Evolutionary conservation across 2,797 vertebrate genomes (phyloP), one percentile per base, ranked within the genome.

Genomic region (Sciurus carolinensis): DNA sequence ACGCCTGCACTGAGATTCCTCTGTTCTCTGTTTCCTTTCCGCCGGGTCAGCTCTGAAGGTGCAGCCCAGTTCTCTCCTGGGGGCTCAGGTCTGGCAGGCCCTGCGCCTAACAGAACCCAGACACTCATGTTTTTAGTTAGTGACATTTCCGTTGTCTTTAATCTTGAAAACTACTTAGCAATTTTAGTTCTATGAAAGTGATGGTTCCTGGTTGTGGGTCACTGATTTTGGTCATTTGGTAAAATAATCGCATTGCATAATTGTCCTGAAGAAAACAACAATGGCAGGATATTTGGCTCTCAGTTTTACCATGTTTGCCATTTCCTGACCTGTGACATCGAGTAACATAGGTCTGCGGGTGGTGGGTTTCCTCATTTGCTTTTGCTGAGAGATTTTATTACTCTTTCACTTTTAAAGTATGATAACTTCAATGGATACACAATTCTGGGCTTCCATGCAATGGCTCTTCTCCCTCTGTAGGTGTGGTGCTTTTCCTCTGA

Each of bases 1-100:
- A 10, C 22, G 44, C 76, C 15, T 54, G 36, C 28, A 1, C 7
- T 36, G 54, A 14, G 10, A 9, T 82, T 54, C 28, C 17, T 28
- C 4, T 18, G 52, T 5, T 82, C 72, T 22, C 11, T 2, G 6
- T 9, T 30, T 42, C 26, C 20, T 33, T 42, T 36, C 64, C 20
- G 14, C 15, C 33, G 39, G 20, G 20, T 33, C 52, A 71, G 52
- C 22, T 26, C 5, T 20, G 26, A 50, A 87, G 54, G 83, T 42
- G 9, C 1, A 14, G 52, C 7, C 9, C 15, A 5, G 12, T 50
- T 24, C 0, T 44, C 36, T 59, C 28, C 7, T 44, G 1, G 6
- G 44, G 17, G 54, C 18, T 39, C 22, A 24, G 18, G 47, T 24
- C 15, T 66, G 39, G 50, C 0, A 52, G 7, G 15, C 77, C n/a